Conservation (phyloP, 2,797 vertebrate species). For the Pangasius mekongensis region DNA sequence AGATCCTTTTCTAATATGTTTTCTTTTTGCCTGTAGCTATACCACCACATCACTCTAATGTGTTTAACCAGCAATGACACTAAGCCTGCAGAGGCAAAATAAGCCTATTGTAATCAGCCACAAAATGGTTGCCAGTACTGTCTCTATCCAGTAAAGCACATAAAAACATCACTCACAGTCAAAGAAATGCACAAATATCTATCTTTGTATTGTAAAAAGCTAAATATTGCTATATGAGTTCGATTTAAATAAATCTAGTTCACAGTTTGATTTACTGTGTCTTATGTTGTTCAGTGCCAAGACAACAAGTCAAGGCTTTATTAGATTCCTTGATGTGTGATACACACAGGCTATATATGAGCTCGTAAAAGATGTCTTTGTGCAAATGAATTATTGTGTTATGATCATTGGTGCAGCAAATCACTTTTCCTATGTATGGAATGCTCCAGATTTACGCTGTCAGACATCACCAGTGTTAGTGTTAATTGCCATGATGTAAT, state of each 20-base stretch:
- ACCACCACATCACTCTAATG: constrained; percentile 10
- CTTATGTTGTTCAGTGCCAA: background rate
- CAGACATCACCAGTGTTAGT: constrained; percentile 26
- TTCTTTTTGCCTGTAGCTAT: background rate
- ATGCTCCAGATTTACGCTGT: background rate
- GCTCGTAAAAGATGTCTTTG: background rate
- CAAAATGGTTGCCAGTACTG: constrained; percentile 24
- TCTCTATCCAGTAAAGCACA: constrained; percentile 13
- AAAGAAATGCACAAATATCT: constrained; percentile 16
- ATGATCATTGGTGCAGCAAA: constrained; percentile 21
- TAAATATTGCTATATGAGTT: background rate
- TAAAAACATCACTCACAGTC: constrained; percentile 26
- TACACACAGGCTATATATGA: background rate
- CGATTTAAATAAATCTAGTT: background rate
- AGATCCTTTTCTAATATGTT: constrained; percentile 12
- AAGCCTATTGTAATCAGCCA: constrained; percentile 34
- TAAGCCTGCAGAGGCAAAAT: constrained; percentile 25
- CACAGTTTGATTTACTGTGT: background rate
- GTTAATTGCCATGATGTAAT: constrained; percentile 36
- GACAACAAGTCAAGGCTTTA: background rate
- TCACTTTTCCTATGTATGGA: constrained; percentile 13
- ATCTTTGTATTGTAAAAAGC: background rate
- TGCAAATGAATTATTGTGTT: constrained; percentile 31
- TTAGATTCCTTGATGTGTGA: background rate
- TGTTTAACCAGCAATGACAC: constrained; percentile 25